These are phyloP conservation scores for Tretioscincus oriximinensis DNA, from an alignment of 2,113 vertebrate species.

Conservation along the genomic window DNA sequence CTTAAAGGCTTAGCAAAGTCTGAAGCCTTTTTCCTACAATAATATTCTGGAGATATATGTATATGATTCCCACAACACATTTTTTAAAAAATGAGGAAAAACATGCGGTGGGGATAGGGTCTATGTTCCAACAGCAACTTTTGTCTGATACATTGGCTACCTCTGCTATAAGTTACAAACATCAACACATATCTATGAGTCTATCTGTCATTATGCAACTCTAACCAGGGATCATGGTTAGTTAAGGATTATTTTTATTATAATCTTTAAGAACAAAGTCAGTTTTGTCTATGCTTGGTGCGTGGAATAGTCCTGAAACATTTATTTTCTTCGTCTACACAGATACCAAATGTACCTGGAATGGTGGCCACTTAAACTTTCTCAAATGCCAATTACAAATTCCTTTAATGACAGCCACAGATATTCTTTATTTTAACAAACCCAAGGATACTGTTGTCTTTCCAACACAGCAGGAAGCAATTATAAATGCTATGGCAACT, in stretches of 20 bases:
- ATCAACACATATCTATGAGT: neutral
- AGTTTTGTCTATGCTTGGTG: neutral
- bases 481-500: slow-evolving; percentile 12
- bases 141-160: neutral
- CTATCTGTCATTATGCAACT: neutral
- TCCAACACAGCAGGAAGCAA: neutral
- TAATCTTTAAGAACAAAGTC: neutral
- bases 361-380: neutral
- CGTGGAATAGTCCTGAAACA: neutral
- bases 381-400: neutral
- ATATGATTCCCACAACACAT: no score
- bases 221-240: neutral
- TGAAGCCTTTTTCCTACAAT: no score
- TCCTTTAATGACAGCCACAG: neutral
- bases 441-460: neutral
- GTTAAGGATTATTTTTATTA: neutral
- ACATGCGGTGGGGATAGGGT: neutral
- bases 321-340: neutral
- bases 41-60: no score
- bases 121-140: neutral
- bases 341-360: neutral
- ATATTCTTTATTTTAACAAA: slow-evolving; percentile 10
- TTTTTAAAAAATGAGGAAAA: no score
- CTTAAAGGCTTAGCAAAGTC: no score
- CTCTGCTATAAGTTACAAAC: neutral